phyloP scores from a whole-genome alignment of 2,888 invertebrate genomes.

The Morpho deidamia region DNA sequence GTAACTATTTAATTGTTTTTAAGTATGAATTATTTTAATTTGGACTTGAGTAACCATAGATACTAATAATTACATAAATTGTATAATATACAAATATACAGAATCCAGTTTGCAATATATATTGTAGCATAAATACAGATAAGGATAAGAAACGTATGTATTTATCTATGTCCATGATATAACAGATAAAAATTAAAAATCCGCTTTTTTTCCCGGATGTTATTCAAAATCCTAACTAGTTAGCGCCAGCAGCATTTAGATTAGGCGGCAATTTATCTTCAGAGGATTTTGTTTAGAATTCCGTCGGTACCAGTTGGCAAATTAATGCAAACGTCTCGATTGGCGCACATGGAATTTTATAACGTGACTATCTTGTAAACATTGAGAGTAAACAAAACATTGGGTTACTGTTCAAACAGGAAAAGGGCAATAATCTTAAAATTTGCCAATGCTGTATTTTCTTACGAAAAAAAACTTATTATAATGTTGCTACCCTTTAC shows the following conservation, averaged over 20 bases:
- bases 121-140: too few species aligned
- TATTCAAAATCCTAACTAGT: conserved; percentile 34
- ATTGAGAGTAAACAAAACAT: conserved; percentile 42
- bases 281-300: conserved; percentile 40
- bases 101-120: too few species aligned
- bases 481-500: too few species aligned
- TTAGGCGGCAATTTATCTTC: conserved; percentile 46
- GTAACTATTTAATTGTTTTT: too few species aligned
- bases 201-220: conserved; percentile 34
- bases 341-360: conserved; percentile 43
- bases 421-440: too few species aligned
- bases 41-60: too few species aligned
- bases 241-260: conserved; percentile 49
- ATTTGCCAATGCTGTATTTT: neutral
- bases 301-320: conserved; percentile 47
- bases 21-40: too few species aligned
- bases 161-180: too few species aligned
- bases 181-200: neutral
- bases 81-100: too few species aligned
- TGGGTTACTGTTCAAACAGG: neutral
- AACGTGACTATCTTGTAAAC: conserved; percentile 35
- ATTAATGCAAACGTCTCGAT: conserved; percentile 53
- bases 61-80: too few species aligned
- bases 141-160: too few species aligned
- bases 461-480: too few species aligned